A percentile compares a stretch with the other conserved stretches of the same genome.
Evolutionary conservation across 2,888 invertebrate species (phyloP).

Genomic region (Rhamnusium bicolor): DNA sequence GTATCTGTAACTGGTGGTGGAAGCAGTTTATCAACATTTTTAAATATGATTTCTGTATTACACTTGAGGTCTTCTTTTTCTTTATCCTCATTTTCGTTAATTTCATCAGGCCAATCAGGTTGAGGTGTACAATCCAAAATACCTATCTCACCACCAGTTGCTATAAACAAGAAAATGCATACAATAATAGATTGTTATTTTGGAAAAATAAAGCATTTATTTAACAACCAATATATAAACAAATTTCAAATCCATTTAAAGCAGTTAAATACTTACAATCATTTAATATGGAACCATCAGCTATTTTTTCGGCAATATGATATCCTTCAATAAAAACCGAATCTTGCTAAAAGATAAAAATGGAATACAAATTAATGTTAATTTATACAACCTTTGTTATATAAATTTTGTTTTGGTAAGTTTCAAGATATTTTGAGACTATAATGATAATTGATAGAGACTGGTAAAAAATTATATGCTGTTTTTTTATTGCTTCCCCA

Average conservation of each 20-base stretch:
- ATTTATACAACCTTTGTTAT: too few relatives aligned
- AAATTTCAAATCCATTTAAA: too few relatives aligned
- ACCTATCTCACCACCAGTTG: constrained; percentile 24
- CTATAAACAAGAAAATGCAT: constrained; percentile 5
- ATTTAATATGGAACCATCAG: constrained; percentile 47
- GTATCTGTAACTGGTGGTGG: constrained; percentile 16
- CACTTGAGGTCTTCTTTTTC: constrained; percentile 39
- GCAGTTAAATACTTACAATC: constrained; percentile 45
- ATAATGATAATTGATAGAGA: too few relatives aligned
- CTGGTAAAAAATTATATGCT: too few relatives aligned
- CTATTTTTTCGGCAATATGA: constrained; percentile 44
- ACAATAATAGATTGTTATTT: background rate
- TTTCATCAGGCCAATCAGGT: constrained; percentile 49
- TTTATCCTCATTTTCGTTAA: constrained; percentile 36
- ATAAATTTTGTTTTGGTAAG: too few relatives aligned
- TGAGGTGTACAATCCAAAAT: constrained; percentile 49
- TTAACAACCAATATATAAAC: too few relatives aligned
- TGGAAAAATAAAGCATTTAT: too few relatives aligned
- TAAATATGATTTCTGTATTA: constrained; percentile 46
- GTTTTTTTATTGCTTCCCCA: too few relatives aligned
- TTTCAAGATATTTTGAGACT: too few relatives aligned
- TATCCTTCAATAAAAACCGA: constrained; percentile 50
- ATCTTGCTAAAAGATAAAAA: constrained; percentile 47
- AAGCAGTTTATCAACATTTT: constrained; percentile 50
- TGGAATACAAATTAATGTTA: too few relatives aligned